phyloP scores from a whole-genome alignment of 2,113 vertebrate species.

The Entomyzon cyanotis region DNA sequence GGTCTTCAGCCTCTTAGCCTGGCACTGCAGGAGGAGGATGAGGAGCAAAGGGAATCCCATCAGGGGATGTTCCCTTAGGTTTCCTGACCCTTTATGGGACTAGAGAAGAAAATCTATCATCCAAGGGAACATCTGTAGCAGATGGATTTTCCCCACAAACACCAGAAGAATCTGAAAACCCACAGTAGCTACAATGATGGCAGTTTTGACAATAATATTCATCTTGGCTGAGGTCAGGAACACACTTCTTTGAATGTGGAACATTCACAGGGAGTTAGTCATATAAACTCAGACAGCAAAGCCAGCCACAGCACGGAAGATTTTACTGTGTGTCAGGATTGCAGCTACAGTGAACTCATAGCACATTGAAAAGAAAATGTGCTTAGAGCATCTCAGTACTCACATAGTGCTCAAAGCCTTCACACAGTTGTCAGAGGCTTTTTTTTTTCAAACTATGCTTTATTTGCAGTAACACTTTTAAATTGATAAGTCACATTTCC shows the following conservation, averaged over 20 bases:
- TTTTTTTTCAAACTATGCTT: background rate
- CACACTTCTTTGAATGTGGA: slow-evolving; percentile 33
- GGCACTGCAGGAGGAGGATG: background rate
- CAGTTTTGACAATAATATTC: slow-evolving; percentile 47
- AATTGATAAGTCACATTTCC: background rate
- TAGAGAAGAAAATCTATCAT: background rate
- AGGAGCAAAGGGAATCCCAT: background rate
- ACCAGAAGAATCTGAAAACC: background rate
- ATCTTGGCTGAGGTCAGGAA: slow-evolving; percentile 40
- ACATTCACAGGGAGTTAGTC: slow-evolving; percentile 48
- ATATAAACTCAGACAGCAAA: slow-evolving; percentile 39
- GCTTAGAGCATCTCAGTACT: background rate
- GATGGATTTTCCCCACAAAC: slow-evolving; percentile 2
- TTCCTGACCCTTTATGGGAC: background rate
- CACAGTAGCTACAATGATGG: slow-evolving; percentile 25
- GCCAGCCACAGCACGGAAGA: background rate
- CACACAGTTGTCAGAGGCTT: background rate
- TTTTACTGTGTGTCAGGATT: background rate
- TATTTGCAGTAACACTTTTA: background rate
- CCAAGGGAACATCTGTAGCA: background rate
- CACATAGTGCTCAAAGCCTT: background rate
- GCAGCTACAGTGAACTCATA: background rate
- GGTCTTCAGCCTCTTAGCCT: background rate
- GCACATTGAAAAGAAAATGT: background rate
- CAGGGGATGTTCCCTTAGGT: background rate